phyloP scores from a whole-genome alignment of 1,140 invertebrate genomes.

The Zophobas atratus region DNA sequence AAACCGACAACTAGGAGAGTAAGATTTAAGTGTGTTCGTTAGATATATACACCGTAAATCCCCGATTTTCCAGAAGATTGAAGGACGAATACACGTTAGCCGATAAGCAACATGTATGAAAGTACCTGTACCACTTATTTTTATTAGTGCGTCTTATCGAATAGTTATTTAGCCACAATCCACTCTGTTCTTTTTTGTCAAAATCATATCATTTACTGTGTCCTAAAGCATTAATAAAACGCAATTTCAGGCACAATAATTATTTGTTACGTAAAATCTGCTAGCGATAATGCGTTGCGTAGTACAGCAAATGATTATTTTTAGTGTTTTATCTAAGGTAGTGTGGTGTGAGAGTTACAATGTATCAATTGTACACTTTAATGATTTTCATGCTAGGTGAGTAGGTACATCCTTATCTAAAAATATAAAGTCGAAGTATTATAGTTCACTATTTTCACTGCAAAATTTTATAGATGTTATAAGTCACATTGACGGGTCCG shows the following conservation, averaged over 20 bases:
- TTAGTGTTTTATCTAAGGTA: not conserved
- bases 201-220: not conserved
- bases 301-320: too few relatives aligned
- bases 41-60: constrained; percentile 64
- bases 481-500: not conserved
- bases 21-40: constrained; percentile 62
- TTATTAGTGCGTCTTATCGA: not conserved
- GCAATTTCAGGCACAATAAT: too few relatives aligned
- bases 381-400: constrained; percentile 22
- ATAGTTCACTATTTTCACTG: too few relatives aligned
- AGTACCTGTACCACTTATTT: not conserved
- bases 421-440: not conserved
- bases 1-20: constrained; percentile 54
- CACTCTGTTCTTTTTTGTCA: not conserved
- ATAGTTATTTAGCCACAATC: not conserved
- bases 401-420: not conserved
- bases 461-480: not conserved
- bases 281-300: too few relatives aligned
- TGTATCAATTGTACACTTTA: constrained; percentile 11
- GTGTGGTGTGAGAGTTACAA: not conserved
- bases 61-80: constrained; percentile 65
- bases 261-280: too few relatives aligned
- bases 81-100: constrained; percentile 65
- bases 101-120: not conserved
- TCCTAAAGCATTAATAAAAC: too few relatives aligned